These are phyloP conservation scores for Stegostoma tigrinum DNA, from an alignment of 2,113 vertebrate species.

Conservation along the genomic window DNA sequence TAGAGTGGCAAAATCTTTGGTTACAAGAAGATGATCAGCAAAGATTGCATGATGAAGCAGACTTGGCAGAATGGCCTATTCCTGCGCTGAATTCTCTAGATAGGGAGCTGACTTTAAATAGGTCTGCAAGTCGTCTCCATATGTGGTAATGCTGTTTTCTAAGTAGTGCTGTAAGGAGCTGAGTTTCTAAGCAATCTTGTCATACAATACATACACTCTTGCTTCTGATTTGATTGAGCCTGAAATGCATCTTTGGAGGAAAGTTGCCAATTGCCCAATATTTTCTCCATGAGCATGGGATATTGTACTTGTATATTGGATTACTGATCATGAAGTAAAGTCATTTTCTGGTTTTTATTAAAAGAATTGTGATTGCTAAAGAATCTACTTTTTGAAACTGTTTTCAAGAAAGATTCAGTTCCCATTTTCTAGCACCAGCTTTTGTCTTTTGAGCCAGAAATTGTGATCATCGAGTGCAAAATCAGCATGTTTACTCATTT, in stretches of 20 bases:
- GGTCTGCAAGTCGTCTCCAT: not conserved
- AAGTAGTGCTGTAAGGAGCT: not conserved
- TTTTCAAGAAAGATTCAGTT: no score
- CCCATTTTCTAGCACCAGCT: not conserved
- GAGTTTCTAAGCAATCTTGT: not conserved
- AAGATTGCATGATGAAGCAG: not conserved
- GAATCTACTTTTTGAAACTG: not conserved
- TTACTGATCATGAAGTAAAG: not conserved
- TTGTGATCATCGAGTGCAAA: not conserved
- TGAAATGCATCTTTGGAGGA: not conserved
- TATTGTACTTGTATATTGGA: not conserved
- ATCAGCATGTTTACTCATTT: not conserved
- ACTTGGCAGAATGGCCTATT: not conserved
- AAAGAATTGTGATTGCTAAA: not conserved
- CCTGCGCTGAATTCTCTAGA: not conserved
- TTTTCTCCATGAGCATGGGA: not conserved
- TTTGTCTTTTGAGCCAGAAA: not conserved
- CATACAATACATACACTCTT: not conserved
- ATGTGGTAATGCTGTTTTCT: not conserved
- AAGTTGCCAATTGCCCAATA: not conserved
- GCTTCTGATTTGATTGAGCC: not conserved
- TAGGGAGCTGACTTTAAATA: not conserved
- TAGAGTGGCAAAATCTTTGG: not conserved
- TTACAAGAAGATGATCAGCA: not conserved
- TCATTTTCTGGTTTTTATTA: not conserved